These are phyloP conservation scores for Byasa hedistus DNA, from an alignment of 2,888 invertebrate species.

Conservation along the genomic window DNA sequence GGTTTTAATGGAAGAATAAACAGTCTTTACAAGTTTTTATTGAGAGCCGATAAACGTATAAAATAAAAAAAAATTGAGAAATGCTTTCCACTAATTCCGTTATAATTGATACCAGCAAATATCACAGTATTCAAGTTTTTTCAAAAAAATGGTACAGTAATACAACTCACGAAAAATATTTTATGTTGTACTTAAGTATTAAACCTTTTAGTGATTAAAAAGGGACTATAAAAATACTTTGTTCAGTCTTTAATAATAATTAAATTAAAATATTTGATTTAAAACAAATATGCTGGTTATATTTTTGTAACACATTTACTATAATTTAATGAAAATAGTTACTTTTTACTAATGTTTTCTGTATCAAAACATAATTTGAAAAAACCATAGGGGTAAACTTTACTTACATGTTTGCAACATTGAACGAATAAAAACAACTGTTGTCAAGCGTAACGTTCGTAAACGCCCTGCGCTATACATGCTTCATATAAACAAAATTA, in stretches of 20 bases:
- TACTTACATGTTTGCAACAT: constrained; percentile 10
- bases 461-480: constrained; percentile 47
- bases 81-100: neutral
- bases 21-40: neutral
- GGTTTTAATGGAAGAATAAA: neutral
- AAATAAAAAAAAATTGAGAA: neutral
- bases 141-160: too few species aligned
- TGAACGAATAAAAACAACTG: constrained; percentile 8
- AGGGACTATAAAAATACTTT: neutral
- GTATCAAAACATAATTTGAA: neutral
- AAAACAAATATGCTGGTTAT: neutral
- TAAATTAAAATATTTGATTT: too few species aligned
- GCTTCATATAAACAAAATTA: constrained; percentile 41
- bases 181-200: neutral
- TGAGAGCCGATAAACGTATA: neutral
- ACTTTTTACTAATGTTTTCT: neutral
- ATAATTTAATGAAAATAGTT: neutral
- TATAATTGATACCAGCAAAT: too few species aligned
- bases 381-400: neutral
- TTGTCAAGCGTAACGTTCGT: constrained; percentile 31
- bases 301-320: neutral
- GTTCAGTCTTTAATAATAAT: neutral
- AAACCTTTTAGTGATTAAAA: neutral
- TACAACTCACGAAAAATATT: neutral
- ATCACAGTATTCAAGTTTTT: too few species aligned